Evolutionary conservation across 2,888 invertebrate species (phyloP).

Genomic region (Xanthia icteritia): DNA sequence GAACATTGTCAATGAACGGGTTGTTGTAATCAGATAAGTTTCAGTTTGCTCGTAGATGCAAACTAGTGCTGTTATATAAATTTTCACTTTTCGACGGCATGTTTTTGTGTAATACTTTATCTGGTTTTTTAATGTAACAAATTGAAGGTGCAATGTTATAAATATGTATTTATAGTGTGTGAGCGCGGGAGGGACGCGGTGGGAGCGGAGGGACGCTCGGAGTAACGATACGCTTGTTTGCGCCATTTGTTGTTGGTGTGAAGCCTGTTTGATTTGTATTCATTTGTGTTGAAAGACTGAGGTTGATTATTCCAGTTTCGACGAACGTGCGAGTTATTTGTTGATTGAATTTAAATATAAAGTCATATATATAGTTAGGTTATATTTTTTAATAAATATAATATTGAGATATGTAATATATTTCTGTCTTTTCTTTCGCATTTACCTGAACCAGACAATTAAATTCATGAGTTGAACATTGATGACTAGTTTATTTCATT

Average conservation of each 20-base stretch:
- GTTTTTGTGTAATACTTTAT: conserved; percentile 83
- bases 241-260: conserved; percentile 80
- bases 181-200: conserved; percentile 56
- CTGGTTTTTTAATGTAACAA: conserved; percentile 81
- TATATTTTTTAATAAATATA: conserved; percentile 91
- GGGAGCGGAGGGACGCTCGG: conserved; percentile 56
- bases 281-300: conserved; percentile 90
- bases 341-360: conserved; percentile 90
- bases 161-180: conserved; percentile 78
- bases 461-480: conserved; percentile 7
- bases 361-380: conserved; percentile 91
- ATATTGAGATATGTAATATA: conserved; percentile 90
- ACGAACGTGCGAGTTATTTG: conserved; percentile 89
- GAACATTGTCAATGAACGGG: conserved; percentile 75
- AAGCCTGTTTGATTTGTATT: conserved; percentile 83
- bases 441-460: neutral
- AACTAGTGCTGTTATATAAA: conserved; percentile 73
- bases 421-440: conserved; percentile 73
- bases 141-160: conserved; percentile 89
- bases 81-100: conserved; percentile 79
- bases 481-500: conserved; percentile 70
- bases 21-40: conserved; percentile 73
- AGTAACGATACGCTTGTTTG: conserved; percentile 75
- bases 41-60: conserved; percentile 69
- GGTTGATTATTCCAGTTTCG: conserved; percentile 90